Base-by-base conservation (phyloP, 1,140 invertebrate genomes). In the Platyura marginata region DNA sequence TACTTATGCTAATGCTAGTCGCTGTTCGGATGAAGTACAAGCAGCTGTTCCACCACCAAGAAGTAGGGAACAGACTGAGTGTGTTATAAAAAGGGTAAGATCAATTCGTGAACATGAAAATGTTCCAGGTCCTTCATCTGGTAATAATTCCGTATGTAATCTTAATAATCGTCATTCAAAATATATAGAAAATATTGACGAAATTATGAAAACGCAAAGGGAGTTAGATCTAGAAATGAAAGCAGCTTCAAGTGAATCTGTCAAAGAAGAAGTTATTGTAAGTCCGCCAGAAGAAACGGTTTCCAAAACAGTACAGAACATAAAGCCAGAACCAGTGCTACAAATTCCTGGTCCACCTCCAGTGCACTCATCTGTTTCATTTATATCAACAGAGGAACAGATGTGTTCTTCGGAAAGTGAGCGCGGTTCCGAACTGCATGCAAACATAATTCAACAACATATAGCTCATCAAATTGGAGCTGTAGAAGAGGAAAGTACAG, bases 321-420 rank as follows among this genome's bases (percentile, higher is more conserved):
- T 13, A 29, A 29, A 29, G 25, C 25, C 25, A 29, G 25, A 29
- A 6, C 25, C 25, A 8, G 25, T 29, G 6, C 25, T 29, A 29
- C 25, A 29, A 13, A 29, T 29, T 29, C 25, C 25, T 29, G 25
- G 25, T 8, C 25, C 25, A 29, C 25, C 25, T 6, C 25, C 6
- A 29, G 25, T 13, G 13, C 25, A 29, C 25, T 29, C 25, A 29
- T 29, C n/a, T n/a, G n/a, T n/a, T 50, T 22, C 41, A n/a, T n/a
- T n/a, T n/a, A n/a, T 46, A 19, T 57, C 55, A 9, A 53, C 57
- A n/a, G 64, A 68, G 2, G 73, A 76, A 18, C 36, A 18, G n/a
- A 16, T 62, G 18, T 77, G 77, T 47, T 84, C 80, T n/a, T 86
- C 81, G 0, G 81, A 79, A 48, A 85, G 81, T 1, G 82, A 86